Base-by-base conservation (phyloP, 2,113 vertebrate species). In the Nibea albiflora region DNA sequence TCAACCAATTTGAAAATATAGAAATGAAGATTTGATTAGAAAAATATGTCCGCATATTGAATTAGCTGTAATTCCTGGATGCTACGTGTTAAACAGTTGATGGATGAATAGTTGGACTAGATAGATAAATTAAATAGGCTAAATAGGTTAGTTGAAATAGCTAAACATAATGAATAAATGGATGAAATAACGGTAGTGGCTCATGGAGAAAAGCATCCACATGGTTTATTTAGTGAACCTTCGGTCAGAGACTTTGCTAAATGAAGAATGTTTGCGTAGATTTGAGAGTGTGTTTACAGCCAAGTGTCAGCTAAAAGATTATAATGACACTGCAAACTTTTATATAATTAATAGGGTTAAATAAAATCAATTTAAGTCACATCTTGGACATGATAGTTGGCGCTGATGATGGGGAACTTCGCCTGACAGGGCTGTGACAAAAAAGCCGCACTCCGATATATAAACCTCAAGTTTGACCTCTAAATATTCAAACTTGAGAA, bases 401-500 rank as follows among this genome's bases (percentile, higher is more conserved):
- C 6, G n/a, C 7, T 14, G 4, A 4, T 46, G 26, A 15, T 19
- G 2, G 12, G 42, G 56, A 15, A 1, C 9, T 63, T 74, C 5
- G n/a, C 17, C 19, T 47, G 24, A 64, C 24, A 16, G 52, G 11
- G 15, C 19, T 22, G 9, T 24, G 14, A 11, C 28, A 20, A 42
- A 58, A 3, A 39, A 46, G 39, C 67, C 47, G 46, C 16, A 12
- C 26, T 35, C 9, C 2, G 24, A 24, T 47, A 15, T 47, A 15
- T 67, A 20, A 53, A 64, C 4, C 16, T 72, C 17, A 60, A 52
- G 50, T 16, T 57, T 73, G 46, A 61, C n/a, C n/a, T 72, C 15
- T 31, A 56, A 76, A 63, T 53, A 44, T 58, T 69, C 26, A 42
- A 57, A 69, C 26, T 2, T 12, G 9, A 46, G 17, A 11, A 39